Evolutionary conservation across 2,797 vertebrate genomes (phyloP).

Genomic region (Micropoecilia bifurca): DNA sequence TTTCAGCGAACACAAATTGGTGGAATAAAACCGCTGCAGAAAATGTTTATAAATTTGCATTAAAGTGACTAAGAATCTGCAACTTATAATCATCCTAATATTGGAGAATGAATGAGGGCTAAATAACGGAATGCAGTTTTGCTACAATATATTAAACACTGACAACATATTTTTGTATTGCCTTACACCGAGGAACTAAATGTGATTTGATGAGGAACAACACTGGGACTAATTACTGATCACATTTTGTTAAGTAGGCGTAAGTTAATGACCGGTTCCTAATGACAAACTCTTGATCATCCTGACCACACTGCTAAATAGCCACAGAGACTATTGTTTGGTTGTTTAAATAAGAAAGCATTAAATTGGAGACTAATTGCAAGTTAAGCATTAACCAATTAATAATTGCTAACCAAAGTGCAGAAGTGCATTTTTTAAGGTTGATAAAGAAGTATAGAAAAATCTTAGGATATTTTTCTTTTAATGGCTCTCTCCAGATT

Average conservation of each 20-base stretch:
- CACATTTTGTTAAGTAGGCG: constrained; percentile 1
- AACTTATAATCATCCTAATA: not conserved
- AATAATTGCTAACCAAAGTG: not conserved
- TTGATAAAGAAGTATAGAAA: not conserved
- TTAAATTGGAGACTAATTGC: not conserved
- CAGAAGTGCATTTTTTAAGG: not conserved
- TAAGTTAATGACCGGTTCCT: not conserved
- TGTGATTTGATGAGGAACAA: not conserved
- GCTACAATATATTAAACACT: not conserved
- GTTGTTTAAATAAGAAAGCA: not conserved
- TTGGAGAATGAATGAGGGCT: not conserved
- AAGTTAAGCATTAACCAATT: not conserved
- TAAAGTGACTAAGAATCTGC: not conserved
- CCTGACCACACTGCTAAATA: not conserved
- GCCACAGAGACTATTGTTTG: not conserved
- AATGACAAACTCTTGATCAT: constrained; percentile 2
- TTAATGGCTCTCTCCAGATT: not conserved
- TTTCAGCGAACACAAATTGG: not conserved
- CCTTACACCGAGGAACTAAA: not conserved
- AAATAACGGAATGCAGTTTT: no score
- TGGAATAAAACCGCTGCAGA: not conserved
- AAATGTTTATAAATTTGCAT: not conserved
- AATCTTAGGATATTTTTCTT: not conserved
- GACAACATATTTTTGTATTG: not conserved
- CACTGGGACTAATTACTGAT: not conserved